Evolutionary conservation across 2,888 invertebrate species (phyloP), one percentile per base, ranked within the genome.

Genomic region (Dolichopus griseipennis): DNA sequence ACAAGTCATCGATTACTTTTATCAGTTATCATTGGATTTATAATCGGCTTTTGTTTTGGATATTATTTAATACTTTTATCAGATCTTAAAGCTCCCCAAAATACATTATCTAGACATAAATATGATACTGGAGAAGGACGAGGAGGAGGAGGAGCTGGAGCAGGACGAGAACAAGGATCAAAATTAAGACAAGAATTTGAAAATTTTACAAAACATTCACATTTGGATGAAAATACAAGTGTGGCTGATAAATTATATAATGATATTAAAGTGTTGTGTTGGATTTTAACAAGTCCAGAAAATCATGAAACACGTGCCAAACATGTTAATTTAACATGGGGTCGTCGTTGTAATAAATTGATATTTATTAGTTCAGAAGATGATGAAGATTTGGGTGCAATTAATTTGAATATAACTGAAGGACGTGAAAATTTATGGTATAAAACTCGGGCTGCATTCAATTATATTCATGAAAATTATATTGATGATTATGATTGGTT

Each of bases 281-380:
- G 95, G 95, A 85, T 97, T 61, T 92, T 97, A 92, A 97, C 96
- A 0, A 90, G 88, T 69, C 95, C 96, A 1, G 83, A 82, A 52
- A 96, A 93, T 81, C 94, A 95, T 76, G 85, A 90, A 75, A 87
- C 84, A 72, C 92, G 92, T 80, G 96, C 95, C 0, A 85, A 84
- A 61, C 95, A 95, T 75, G 93, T 96, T 9, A 93, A 93, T 79
- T 90, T 90, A 0, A 95, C 95, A 0, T 95, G 95, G 95, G 95
- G 93, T 0, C 89, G 89, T 77, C 83, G 95, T 62, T 95, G 93
- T 76, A 93, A 93, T 76, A 85, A 87, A 71, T 81, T 93, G 15
- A 78, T 93, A n/a, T 93, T 93, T 73, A 93, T 93, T 91, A 92
- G 92, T 76, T 87, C 89, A 0, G 80, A 78, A 68, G 85, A 86